Evolutionary conservation across 1,140 invertebrate species (phyloP).

Genomic region (Paraescarpia echinospica): DNA sequence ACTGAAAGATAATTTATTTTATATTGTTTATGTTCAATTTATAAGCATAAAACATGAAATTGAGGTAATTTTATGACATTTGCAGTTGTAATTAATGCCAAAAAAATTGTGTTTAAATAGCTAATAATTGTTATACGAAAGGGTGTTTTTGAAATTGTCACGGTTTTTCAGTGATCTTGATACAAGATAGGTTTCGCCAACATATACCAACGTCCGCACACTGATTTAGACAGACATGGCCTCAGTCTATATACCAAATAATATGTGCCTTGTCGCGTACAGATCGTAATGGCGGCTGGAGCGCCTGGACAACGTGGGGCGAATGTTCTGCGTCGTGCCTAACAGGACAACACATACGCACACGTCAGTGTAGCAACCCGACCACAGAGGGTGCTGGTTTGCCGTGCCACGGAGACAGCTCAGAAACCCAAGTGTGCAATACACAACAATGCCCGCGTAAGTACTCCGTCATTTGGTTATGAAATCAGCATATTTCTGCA

Average conservation of each 20-base stretch:
- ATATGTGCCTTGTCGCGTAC: not conserved
- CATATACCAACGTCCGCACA: not conserved
- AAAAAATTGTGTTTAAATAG: too few species aligned
- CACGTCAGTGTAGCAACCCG: constrained; percentile 23
- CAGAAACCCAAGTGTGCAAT: not conserved
- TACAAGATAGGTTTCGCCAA: not conserved
- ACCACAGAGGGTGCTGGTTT: constrained; percentile 22
- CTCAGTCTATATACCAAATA: too few species aligned
- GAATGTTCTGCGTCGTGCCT: constrained; percentile 21
- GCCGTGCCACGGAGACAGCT: constrained; percentile 10
- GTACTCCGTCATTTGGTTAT: not conserved
- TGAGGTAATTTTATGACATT: too few species aligned
- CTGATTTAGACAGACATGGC: too few species aligned
- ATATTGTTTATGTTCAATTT: too few species aligned
- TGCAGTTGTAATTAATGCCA: too few species aligned
- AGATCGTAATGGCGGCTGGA: constrained; percentile 23
- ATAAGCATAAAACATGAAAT: too few species aligned
- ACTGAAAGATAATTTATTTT: too few species aligned
- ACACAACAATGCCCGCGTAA: constrained; percentile 11
- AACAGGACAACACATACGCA: constrained; percentile 6
- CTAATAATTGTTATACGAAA: too few species aligned
- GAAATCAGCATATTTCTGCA: not conserved
- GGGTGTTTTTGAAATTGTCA: not conserved
- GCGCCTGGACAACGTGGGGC: constrained; percentile 19
- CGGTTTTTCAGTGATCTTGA: not conserved